A percentile compares a stretch with the other conserved stretches of the same genome.
These are phyloP conservation scores for Eleginops maclovinus DNA, from an alignment of 2,113 vertebrate genomes.

Conservation along the genomic window DNA sequence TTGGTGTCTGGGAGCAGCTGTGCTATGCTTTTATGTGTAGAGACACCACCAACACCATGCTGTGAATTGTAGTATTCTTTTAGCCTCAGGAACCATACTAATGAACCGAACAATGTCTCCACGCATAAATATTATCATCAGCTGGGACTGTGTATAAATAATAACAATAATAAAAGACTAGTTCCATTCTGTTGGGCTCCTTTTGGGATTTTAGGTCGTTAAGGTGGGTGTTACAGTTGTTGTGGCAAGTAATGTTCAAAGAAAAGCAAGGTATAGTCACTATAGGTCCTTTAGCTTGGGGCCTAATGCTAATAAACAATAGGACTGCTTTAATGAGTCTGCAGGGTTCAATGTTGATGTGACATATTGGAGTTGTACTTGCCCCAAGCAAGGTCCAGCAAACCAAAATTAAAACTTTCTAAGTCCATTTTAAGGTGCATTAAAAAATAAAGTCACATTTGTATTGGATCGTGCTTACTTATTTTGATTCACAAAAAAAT, in stretches of 20 bases:
- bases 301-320: conserved; percentile 38
- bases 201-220: conserved; percentile 18
- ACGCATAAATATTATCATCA: conserved; percentile 3
- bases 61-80: conserved; percentile 25
- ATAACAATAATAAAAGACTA: neutral
- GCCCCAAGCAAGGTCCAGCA: conserved; percentile 47
- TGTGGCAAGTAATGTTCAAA: conserved; percentile 24
- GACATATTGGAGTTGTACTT: conserved; percentile 25
- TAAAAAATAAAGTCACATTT: neutral
- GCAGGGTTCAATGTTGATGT: neutral
- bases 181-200: neutral
- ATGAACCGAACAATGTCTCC: conserved; percentile 31
- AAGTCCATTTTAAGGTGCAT: neutral
- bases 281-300: conserved; percentile 13
- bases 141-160: neutral
- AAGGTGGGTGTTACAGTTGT: conserved; percentile 22
- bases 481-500: too few species aligned
- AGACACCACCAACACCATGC: conserved; percentile 6
- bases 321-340: conserved; percentile 11
- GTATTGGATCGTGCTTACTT: too few species aligned
- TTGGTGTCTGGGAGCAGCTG: conserved; percentile 1
- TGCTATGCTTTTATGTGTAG: neutral
- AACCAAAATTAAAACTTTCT: conserved; percentile 1
- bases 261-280: conserved; percentile 1
- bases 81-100: conserved; percentile 51